phyloP scores from a whole-genome alignment of 2,113 vertebrate species.

The Chaetodon auriga region DNA sequence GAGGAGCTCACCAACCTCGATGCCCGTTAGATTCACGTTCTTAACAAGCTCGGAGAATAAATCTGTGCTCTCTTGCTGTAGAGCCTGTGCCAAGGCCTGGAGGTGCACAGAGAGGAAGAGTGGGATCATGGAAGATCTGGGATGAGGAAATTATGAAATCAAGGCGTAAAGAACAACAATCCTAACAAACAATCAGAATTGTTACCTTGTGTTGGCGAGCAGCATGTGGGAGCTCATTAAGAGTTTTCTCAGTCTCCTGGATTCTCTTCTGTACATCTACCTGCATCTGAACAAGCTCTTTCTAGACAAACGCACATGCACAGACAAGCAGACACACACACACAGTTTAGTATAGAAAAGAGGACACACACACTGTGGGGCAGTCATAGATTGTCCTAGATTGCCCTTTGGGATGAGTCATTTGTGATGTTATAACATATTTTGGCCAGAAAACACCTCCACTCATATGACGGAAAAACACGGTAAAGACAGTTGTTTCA shows the following conservation, averaged over 20 bases:
- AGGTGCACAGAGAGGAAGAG: not conserved
- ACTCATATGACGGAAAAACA: not conserved
- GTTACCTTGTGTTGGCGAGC: constrained; percentile 76
- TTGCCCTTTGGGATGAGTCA: not conserved
- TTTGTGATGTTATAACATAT: not conserved
- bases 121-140: not conserved
- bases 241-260: constrained; percentile 68
- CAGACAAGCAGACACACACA: not conserved
- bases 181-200: not conserved
- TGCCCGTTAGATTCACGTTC: constrained; percentile 65
- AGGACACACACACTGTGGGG: not conserved
- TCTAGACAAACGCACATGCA: constrained; percentile 58
- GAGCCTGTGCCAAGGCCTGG: constrained; percentile 76
- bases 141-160: not conserved
- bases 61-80: constrained; percentile 72
- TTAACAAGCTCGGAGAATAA: constrained; percentile 69
- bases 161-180: not conserved
- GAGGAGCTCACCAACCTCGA: constrained; percentile 72
- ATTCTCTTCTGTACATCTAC: constrained; percentile 67
- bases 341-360: not conserved
- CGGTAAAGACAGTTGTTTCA: constrained; percentile 17
- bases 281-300: constrained; percentile 75
- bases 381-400: too few relatives aligned
- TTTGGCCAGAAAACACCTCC: not conserved
- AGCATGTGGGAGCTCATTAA: constrained; percentile 72